phyloP scores from a whole-genome alignment of 2,113 vertebrate genomes.

The Hippocampus mohnikei region DNA sequence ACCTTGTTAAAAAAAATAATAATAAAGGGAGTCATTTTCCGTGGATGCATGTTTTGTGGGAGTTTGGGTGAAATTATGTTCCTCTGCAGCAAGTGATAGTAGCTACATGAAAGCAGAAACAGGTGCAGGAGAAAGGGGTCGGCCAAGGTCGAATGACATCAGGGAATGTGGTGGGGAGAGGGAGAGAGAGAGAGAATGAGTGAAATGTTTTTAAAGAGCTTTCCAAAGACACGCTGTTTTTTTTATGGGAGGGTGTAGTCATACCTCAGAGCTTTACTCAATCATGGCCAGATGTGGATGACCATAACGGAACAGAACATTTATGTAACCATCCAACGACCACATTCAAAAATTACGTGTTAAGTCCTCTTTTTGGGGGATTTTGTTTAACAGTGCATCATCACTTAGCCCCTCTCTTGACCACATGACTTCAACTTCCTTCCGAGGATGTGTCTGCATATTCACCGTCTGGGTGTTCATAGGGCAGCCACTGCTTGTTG shows the following conservation, averaged over 20 bases:
- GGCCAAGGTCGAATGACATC: conserved; percentile 36
- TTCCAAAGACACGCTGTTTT: conserved; percentile 35
- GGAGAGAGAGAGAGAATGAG: conserved; percentile 9
- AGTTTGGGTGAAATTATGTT: background rate
- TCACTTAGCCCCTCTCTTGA: conserved; percentile 5
- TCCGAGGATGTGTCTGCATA: conserved; percentile 14
- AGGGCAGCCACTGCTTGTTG: conserved; percentile 89
- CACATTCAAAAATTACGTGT: conserved; percentile 22
- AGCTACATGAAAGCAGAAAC: conserved; percentile 4
- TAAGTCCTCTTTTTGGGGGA: conserved; percentile 15
- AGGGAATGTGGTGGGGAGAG: conserved; percentile 20
- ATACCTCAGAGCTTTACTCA: conserved; percentile 39
- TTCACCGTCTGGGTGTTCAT: conserved; percentile 89
- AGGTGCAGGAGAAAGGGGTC: background rate
- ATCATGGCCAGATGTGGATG: conserved; percentile 47
- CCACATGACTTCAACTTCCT: background rate
- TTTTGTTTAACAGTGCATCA: conserved; percentile 14
- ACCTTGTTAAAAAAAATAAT: background rate
- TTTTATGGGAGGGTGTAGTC: conserved; percentile 48
- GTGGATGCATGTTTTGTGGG: background rate
- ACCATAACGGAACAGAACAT: conserved; percentile 26
- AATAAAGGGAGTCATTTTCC: too few relatives aligned
- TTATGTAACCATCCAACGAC: conserved; percentile 18
- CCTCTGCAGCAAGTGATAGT: conserved; percentile 10
- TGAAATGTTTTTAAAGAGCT: conserved; percentile 23